Base-by-base conservation (phyloP, 2,113 vertebrate species). In the Microcebus tavaratra region DNA sequence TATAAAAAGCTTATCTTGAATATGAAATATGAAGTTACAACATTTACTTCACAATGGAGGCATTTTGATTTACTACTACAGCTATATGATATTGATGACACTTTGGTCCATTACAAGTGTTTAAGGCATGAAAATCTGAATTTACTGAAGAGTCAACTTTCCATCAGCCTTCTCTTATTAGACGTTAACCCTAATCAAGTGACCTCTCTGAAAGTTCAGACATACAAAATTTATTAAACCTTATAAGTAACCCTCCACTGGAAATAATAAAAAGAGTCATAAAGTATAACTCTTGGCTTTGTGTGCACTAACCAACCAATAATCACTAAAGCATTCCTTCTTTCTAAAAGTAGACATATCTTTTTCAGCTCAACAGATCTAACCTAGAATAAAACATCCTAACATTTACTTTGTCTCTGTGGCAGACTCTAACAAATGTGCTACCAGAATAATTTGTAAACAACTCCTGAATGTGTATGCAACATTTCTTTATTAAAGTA, bases 401-500 rank as follows among this genome's bases (percentile, higher is more conserved):
- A 86, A 92, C 48, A 45, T 50, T 87, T 88, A 92, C n/a, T 96
- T 81, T 82, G 48, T 95, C 85, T 88, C 45, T 87, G 55, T 78
- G 34, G 67, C 70, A 50, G 5, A 83, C 42, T 90, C 73, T 88
- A 90, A 84, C 67, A 92, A 95, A 96, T 93, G 61, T 45, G 34
- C 34, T 92, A 88, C 55, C 55, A 89, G 68, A 25, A 73, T 88
- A 94, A 95, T 92, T 53, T 95, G 88, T 95, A 98, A 97, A 94
- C 91, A 96, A 95, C 78, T 96, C 53, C 72, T 94, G 65, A 90
- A 95, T 91, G 81, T 75, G 80, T 88, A 67, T 10, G 50, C 53
- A 95, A 82, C 53, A 91, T 91, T 88, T 95, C 91, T 83, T 94
- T 82, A 97, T 75, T 97, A 92, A 67, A 95, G n/a, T 45, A 95